Evolutionary conservation across 2,113 vertebrate genomes (phyloP), one percentile per base, ranked within the genome.

Genomic region (Pseudonaja textilis): DNA sequence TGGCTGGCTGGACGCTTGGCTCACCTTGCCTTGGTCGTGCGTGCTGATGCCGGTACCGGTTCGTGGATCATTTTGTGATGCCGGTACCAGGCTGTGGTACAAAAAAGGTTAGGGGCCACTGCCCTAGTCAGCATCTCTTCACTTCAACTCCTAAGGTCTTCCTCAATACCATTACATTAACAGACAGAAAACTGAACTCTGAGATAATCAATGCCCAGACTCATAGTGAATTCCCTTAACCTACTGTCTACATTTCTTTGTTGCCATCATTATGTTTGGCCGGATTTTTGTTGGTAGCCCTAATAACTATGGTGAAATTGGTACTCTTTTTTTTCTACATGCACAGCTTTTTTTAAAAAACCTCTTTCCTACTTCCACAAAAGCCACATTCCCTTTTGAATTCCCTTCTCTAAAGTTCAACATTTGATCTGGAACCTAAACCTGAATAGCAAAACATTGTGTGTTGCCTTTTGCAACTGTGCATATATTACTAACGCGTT

Each of bases 401-500:
- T 85, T 95, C 96, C 91, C 64, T 85, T 9, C 89, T 88, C 91
- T 86, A 93, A 55, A n/a, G 59, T 87, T 92, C 3, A 45, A 4
- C 1, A 8, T 90, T 95, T 90, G 29, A 90, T 55, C 87, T 94
- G 94, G 91, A 88, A 96, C 93, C 91, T 90, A 59, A 64, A 94
- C 90, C 92, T 95, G 92, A 96, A 96, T 91, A 96, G 93, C 95
- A 96, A 95, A 96, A 97, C 93, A 74, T 90, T 69, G 94, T 93
- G 94, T 81, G 34, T 81, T 95, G 95, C 95, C 92, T 74, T 94
- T 95, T 85, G 55, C 92, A 91, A 91, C 94, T 96, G 94, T 74
- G 90, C 92, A 96, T 96, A 92, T 90, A 97, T 98, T 97, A 97
- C 96, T 97, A 95, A 98, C 96, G 96, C 34, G 94, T 18, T 92